Percentiles rank a stretch among this genome's conserved stretches.
Evolutionary conservation across 2,888 invertebrate genomes (phyloP).

Genomic region (Byasa hedistus): DNA sequence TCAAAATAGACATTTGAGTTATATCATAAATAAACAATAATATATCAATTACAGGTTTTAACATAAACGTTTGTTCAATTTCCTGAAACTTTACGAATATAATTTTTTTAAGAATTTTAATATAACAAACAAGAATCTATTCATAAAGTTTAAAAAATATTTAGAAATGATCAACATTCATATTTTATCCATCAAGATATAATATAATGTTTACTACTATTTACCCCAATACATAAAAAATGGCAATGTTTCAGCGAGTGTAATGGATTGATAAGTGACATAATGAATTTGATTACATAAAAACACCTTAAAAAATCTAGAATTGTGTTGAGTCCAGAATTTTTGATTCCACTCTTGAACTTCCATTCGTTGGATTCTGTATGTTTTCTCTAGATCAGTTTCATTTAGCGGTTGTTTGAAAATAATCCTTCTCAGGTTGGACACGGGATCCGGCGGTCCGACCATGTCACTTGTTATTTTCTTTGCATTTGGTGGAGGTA

Average conservation of each 20-base stretch:
- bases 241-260: not conserved
- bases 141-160: too few species aligned
- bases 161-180: too few species aligned
- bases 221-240: too few species aligned
- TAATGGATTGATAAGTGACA: not conserved
- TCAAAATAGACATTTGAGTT: too few species aligned
- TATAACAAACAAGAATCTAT: too few species aligned
- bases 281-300: conserved; percentile 26
- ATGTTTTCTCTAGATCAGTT: conserved; percentile 81
- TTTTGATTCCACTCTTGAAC: conserved; percentile 91
- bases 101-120: too few species aligned
- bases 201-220: too few species aligned
- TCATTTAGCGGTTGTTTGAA: conserved; percentile 84
- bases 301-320: conserved; percentile 82
- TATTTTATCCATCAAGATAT: too few species aligned
- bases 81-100: too few species aligned
- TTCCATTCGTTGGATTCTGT: conserved; percentile 82
- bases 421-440: conserved; percentile 87
- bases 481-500: conserved; percentile 62
- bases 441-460: conserved; percentile 89
- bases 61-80: too few species aligned
- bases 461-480: conserved; percentile 81
- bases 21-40: too few species aligned
- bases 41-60: too few species aligned
- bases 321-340: conserved; percentile 91